Percentiles rank a stretch among this genome's conserved stretches.
Conservation (phyloP, 92 coral and sea anemone species). For the Virgularia gustaviana region DNA sequence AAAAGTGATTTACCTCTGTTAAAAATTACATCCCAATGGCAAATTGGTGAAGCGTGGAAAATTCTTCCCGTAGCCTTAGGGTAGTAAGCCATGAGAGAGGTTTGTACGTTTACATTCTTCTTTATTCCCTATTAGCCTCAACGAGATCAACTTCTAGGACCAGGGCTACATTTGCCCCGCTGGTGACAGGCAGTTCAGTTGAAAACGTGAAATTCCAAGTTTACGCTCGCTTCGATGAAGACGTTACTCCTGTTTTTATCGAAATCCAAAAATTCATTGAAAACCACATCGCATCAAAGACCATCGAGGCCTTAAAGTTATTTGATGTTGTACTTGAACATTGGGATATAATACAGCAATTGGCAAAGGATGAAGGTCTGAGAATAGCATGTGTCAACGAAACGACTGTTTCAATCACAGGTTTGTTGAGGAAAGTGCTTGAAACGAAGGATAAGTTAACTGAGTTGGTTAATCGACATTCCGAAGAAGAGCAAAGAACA, state of each 20-base stretch:
- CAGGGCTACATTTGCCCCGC: slow-evolving; percentile 1
- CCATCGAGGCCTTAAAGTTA: not conserved
- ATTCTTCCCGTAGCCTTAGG: no score
- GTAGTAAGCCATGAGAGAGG: not conserved
- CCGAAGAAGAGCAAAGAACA: slow-evolving; percentile 16
- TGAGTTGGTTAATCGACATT: not conserved
- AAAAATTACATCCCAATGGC: no score
- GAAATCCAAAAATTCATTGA: slow-evolving; percentile 1
- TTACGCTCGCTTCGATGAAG: slow-evolving; percentile 7
- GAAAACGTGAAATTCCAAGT: not conserved
- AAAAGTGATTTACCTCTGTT: no score
- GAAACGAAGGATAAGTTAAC: not conserved
- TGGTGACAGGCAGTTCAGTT: slow-evolving; percentile 1
- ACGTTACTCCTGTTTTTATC: not conserved
- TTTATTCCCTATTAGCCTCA: not conserved
- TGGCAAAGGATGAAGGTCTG: not conserved
- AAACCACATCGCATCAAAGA: not conserved
- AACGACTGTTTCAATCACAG: slow-evolving; percentile 33
- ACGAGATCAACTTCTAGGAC: not conserved
- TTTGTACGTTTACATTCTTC: not conserved
- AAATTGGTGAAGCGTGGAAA: no score
- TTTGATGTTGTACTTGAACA: not conserved
- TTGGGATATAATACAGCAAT: not conserved
- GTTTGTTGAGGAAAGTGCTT: slow-evolving; percentile 33
- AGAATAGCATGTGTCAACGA: slow-evolving; percentile 40